phyloP scores from a whole-genome alignment of 2,113 vertebrate species.

The Burhinus bistriatus region DNA sequence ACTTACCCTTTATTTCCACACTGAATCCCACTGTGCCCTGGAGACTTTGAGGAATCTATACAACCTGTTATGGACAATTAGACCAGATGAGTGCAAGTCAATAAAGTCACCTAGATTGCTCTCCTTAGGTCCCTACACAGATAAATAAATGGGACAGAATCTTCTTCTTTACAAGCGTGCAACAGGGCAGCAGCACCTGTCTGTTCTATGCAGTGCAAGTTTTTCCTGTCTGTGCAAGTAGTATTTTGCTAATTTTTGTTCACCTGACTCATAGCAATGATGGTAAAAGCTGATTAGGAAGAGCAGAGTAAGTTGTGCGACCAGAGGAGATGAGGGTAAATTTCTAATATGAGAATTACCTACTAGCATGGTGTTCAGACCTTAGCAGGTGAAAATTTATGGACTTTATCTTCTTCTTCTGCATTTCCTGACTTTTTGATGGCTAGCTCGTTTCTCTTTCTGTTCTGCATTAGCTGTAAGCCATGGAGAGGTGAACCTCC shows the following conservation, averaged over 20 bases:
- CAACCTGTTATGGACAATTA: background rate
- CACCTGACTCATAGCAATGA: background rate
- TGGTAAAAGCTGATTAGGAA: background rate
- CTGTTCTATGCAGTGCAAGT: background rate
- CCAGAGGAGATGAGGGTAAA: background rate
- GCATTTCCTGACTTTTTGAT: background rate
- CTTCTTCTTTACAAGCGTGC: background rate
- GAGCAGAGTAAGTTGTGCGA: background rate
- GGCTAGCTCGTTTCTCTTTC: background rate
- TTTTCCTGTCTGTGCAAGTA: background rate
- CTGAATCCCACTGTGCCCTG: background rate
- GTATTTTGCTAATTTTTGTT: background rate
- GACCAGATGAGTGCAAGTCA: background rate
- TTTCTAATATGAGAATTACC: background rate
- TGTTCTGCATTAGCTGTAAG: background rate
- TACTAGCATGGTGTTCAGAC: background rate
- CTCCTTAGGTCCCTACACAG: rapidly evolving
- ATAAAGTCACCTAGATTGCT: background rate
- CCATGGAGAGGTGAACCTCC: background rate
- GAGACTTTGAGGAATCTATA: background rate
- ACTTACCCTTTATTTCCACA: background rate
- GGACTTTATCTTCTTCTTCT: background rate
- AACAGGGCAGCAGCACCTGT: background rate
- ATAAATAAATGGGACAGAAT: background rate
- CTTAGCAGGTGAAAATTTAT: background rate